A percentile compares a stretch with the other conserved stretches of the same genome.
Evolutionary conservation across 1,140 invertebrate genomes (phyloP).

Genomic region (Microplitis mediator): DNA sequence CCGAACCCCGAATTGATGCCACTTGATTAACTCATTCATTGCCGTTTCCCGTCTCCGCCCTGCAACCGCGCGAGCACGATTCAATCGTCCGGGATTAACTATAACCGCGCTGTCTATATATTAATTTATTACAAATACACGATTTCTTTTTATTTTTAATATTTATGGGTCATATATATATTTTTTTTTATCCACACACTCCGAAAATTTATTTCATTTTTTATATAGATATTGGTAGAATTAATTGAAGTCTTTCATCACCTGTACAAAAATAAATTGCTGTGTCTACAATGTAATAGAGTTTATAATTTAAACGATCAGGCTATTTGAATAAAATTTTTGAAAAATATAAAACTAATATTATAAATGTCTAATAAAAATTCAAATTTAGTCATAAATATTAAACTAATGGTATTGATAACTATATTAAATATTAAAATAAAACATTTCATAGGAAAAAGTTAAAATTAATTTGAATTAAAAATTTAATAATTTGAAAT

Average conservation of each 20-base stretch:
- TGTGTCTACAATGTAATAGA: neutral
- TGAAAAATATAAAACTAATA: no score
- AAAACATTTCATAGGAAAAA: no score
- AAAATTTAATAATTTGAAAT: no score
- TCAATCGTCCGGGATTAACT: slow-evolving; percentile 13
- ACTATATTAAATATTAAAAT: no score
- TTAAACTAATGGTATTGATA: no score
- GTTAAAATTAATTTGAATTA: no score
- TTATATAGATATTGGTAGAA: neutral
- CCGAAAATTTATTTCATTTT: no score
- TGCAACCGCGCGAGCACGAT: neutral
- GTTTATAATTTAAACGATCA: neutral
- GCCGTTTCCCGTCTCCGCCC: slow-evolving; percentile 5
- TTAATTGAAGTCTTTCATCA: neutral
- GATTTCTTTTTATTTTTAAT: neutral
- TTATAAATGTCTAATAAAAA: neutral
- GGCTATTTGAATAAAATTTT: neutral
- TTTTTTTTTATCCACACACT: no score
- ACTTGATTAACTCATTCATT: slow-evolving; percentile 28
- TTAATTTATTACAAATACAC: slow-evolving; percentile 1
- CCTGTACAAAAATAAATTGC: neutral
- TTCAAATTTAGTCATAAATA: neutral
- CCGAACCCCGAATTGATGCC: slow-evolving; percentile 16
- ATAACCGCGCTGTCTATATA: neutral
- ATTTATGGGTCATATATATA: no score